Conservation (phyloP, 2,113 vertebrate species). For the Saccopteryx leptura region DNA sequence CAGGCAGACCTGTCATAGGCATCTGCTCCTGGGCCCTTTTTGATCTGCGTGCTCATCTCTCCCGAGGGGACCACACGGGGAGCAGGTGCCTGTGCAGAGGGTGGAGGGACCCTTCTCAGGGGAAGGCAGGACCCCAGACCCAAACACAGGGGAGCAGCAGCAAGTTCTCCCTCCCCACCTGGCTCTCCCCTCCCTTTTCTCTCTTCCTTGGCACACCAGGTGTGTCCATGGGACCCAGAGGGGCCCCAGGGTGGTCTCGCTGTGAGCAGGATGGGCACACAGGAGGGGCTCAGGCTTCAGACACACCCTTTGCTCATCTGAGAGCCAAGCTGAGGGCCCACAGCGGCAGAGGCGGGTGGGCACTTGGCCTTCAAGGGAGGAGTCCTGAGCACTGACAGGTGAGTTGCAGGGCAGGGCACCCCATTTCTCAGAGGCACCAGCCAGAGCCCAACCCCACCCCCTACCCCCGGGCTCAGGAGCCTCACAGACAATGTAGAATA, state of each 20-base stretch:
- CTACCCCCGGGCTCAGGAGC: background rate
- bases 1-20: background rate
- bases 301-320: rapidly evolving
- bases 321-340: background rate
- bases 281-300: rapidly evolving
- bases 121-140: rapidly evolving
- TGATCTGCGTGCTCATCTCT: rapidly evolving
- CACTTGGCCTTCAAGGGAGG: rapidly evolving
- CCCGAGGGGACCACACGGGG: background rate
- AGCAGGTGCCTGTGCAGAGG: background rate
- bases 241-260: rapidly evolving
- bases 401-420: rapidly evolving
- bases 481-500: rapidly evolving
- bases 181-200: rapidly evolving
- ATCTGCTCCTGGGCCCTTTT: no score
- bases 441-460: rapidly evolving
- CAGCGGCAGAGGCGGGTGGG: rapidly evolving
- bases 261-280: no score
- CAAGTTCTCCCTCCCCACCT: rapidly evolving
- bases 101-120: background rate
- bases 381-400: rapidly evolving
- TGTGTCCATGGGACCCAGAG: rapidly evolving
- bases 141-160: rapidly evolving
- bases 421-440: rapidly evolving
- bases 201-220: background rate